These are phyloP conservation scores for Rhinichthys osculus DNA, from an alignment of 2,797 vertebrate species.

Conservation along the genomic window DNA sequence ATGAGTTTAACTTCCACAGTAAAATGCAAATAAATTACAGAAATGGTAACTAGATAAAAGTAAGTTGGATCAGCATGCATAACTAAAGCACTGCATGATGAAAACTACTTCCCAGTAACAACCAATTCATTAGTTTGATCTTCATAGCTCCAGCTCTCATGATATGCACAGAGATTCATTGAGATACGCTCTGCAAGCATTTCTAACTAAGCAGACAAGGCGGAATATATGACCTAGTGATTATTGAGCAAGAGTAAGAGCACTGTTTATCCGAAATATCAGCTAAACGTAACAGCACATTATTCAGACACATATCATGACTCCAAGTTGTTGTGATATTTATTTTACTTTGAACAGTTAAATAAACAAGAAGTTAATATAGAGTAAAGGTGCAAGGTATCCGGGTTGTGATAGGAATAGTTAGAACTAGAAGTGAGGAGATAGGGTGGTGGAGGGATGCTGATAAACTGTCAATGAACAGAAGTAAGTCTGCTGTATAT, in stretches of 20 bases:
- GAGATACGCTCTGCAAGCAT: background rate
- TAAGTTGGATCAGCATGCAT: slow-evolving; percentile 17
- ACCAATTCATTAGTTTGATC: slow-evolving; percentile 31
- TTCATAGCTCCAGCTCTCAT: slow-evolving; percentile 1
- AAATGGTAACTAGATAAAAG: slow-evolving; percentile 22
- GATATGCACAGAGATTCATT: background rate
- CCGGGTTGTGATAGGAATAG: no score
- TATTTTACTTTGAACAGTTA: background rate
- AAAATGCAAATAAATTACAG: slow-evolving; percentile 4
- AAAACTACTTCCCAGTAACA: background rate
- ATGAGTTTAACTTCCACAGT: slow-evolving; percentile 30
- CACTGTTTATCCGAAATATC: background rate
- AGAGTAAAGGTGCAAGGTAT: background rate
- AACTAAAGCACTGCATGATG: slow-evolving; percentile 18
- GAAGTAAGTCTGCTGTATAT: no score
- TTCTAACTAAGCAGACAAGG: background rate
- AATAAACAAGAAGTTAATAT: background rate
- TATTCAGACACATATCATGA: background rate
- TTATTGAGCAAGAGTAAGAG: background rate
- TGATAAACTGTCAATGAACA: no score
- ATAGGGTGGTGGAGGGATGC: no score
- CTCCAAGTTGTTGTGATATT: background rate
- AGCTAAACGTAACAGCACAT: background rate
- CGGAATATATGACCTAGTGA: background rate
- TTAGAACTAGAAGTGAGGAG: no score